Percentiles rank a stretch among this genome's conserved stretches.
These are phyloP conservation scores for Montipora cactus DNA, from an alignment of 64 coral and sea anemone genomes.

Conservation along the genomic window DNA sequence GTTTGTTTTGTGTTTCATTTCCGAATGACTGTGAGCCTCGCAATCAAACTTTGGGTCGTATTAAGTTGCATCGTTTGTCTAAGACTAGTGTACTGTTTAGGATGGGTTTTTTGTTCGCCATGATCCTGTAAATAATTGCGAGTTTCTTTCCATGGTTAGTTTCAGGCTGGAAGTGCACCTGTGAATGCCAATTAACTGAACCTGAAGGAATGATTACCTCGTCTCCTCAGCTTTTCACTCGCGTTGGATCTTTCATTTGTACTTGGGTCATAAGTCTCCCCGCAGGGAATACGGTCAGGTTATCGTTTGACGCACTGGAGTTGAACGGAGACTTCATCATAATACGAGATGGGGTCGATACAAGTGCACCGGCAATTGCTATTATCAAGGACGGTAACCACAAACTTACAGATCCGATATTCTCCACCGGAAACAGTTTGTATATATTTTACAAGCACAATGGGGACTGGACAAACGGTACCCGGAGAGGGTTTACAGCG, in stretches of 20 bases:
- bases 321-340: slow-evolving; percentile 82
- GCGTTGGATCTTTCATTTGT: slow-evolving; percentile 32
- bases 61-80: too few relatives aligned
- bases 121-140: not conserved
- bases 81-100: too few relatives aligned
- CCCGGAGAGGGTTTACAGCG: slow-evolving; percentile 79
- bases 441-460: slow-evolving; percentile 85
- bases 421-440: slow-evolving; percentile 73
- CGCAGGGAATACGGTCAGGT: slow-evolving; percentile 44
- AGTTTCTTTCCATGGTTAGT: not conserved
- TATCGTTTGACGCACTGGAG: slow-evolving; percentile 86
- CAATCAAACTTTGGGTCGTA: too few relatives aligned
- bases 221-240: slow-evolving; percentile 82
- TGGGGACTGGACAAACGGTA: slow-evolving; percentile 81
- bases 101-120: not conserved
- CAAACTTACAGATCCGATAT: slow-evolving; percentile 27
- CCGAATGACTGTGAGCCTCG: too few relatives aligned
- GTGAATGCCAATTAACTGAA: slow-evolving; percentile 78
- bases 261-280: slow-evolving; percentile 79
- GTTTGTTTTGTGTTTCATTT: too few relatives aligned
- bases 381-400: slow-evolving; percentile 44
- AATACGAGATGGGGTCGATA: slow-evolving; percentile 78
- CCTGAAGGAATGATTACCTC: slow-evolving; percentile 89
- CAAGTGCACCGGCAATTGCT: slow-evolving; percentile 61
- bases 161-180: slow-evolving; percentile 70